Evolutionary conservation across 2,113 vertebrate species (phyloP).

Genomic region (Trichechus manatus): DNA sequence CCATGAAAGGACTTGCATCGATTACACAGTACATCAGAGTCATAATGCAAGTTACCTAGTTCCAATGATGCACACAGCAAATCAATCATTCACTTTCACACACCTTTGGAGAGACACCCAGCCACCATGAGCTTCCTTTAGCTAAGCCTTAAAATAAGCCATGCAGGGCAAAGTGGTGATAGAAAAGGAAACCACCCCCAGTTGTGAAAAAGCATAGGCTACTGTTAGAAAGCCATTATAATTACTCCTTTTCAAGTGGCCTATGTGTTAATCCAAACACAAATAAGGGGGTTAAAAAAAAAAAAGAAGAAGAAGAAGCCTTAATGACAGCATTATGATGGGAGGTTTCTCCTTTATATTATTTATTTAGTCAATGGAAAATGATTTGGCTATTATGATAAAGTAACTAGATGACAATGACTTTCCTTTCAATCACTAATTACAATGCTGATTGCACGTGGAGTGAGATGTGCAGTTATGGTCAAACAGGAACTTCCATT

Average conservation of each 20-base stretch:
- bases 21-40: slow-evolving; percentile 90
- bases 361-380: slow-evolving; percentile 92
- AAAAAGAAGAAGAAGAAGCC: slow-evolving; percentile 80
- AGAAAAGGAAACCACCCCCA: slow-evolving; percentile 85
- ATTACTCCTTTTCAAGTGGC: slow-evolving; percentile 88
- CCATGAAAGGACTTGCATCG: slow-evolving; percentile 89
- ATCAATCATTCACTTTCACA: slow-evolving; percentile 88
- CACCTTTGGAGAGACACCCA: slow-evolving; percentile 82
- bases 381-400: slow-evolving; percentile 93
- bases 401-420: slow-evolving; percentile 91
- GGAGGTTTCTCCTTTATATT: slow-evolving; percentile 90
- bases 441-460: slow-evolving; percentile 93
- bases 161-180: slow-evolving; percentile 84
- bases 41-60: slow-evolving; percentile 87
- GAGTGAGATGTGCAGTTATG: slow-evolving; percentile 91
- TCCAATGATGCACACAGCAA: slow-evolving; percentile 86
- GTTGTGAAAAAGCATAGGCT: slow-evolving; percentile 80
- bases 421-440: slow-evolving; percentile 92
- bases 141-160: slow-evolving; percentile 87
- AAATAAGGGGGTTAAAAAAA: slow-evolving; percentile 84
- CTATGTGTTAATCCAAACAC: slow-evolving; percentile 88
- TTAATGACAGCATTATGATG: slow-evolving; percentile 90
- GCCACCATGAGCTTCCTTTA: slow-evolving; percentile 85
- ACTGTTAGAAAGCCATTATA: slow-evolving; percentile 87
- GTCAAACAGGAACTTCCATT: slow-evolving; percentile 91